Conservation (phyloP, 2,888 invertebrate genomes). For the Agrochola circellaris region DNA sequence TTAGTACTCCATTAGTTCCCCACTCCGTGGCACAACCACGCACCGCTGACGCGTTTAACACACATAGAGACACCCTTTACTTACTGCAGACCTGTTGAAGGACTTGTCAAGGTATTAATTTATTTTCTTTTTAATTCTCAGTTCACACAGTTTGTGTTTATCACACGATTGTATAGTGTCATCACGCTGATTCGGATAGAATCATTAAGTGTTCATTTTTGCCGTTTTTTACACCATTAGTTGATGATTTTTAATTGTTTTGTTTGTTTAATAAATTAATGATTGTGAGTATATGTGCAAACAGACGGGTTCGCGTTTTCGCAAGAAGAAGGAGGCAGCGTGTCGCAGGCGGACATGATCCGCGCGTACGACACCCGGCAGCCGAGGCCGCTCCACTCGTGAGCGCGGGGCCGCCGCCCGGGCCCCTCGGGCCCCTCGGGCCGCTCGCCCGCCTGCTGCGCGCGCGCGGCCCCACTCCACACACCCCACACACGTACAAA, state of each 20-base stretch:
- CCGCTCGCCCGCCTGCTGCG: not conserved
- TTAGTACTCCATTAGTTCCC: constrained; percentile 43
- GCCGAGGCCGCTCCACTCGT: constrained; percentile 95
- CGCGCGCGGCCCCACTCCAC: not conserved
- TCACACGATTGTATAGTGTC: constrained; percentile 57
- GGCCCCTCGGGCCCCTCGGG: not conserved
- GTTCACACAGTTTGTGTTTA: constrained; percentile 63
- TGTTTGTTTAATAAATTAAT: constrained; percentile 24
- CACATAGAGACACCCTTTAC: constrained; percentile 68
- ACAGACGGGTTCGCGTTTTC: constrained; percentile 99
- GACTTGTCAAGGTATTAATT: constrained; percentile 60
- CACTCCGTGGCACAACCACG: constrained; percentile 58
- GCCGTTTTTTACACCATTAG: constrained; percentile 54
- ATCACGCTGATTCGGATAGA: constrained; percentile 58
- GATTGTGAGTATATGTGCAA: constrained; percentile 64
- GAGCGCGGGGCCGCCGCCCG: constrained; percentile 68
- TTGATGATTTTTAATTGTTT: constrained; percentile 31
- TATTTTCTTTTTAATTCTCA: constrained; percentile 54
- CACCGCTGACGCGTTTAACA: constrained; percentile 75
- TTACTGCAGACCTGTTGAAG: constrained; percentile 61
- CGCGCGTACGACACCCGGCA: constrained; percentile 98
- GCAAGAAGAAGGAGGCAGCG: constrained; percentile 99
- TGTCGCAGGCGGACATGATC: constrained; percentile 98
- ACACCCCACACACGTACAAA: constrained; percentile 58
- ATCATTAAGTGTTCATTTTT: constrained; percentile 55